Conservation (phyloP, 2,113 vertebrate genomes). For the Hystrix brachyura region DNA sequence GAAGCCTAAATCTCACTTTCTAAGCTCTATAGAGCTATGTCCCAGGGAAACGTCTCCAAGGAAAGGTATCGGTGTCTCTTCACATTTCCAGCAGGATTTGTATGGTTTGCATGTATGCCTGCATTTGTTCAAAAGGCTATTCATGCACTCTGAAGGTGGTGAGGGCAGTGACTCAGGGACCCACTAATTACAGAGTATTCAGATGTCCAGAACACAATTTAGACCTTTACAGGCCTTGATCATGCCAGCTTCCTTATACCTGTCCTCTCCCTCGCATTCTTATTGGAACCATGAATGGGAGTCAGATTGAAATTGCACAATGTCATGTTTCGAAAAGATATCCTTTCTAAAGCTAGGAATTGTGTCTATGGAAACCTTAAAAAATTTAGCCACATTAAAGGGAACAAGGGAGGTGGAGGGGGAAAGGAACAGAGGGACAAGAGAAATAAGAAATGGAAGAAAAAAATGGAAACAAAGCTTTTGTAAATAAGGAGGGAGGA, state of each 20-base stretch:
- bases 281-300: constrained; percentile 51
- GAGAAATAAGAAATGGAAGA: too few species aligned
- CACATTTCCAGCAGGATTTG: neutral
- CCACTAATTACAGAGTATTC: constrained; percentile 34
- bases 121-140: constrained; percentile 49
- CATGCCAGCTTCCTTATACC: constrained; percentile 2
- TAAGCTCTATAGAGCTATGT: neutral
- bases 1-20: neutral
- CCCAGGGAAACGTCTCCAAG: neutral
- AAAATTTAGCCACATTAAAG: neutral
- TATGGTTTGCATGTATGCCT: constrained; percentile 39
- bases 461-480: too few species aligned
- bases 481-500: too few species aligned
- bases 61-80: constrained; percentile 28
- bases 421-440: too few species aligned
- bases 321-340: constrained; percentile 47
- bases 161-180: neutral
- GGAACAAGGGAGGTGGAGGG: too few species aligned
- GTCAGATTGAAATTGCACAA: constrained; percentile 66
- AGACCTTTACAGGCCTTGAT: neutral
- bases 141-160: neutral
- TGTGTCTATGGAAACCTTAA: constrained; percentile 42
- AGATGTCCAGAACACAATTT: constrained; percentile 29
- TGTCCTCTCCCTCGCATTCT: constrained; percentile 38
- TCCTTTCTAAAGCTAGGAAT: constrained; percentile 41